Conservation (phyloP, 2,797 vertebrate species). For the Glossophaga mutica region DNA sequence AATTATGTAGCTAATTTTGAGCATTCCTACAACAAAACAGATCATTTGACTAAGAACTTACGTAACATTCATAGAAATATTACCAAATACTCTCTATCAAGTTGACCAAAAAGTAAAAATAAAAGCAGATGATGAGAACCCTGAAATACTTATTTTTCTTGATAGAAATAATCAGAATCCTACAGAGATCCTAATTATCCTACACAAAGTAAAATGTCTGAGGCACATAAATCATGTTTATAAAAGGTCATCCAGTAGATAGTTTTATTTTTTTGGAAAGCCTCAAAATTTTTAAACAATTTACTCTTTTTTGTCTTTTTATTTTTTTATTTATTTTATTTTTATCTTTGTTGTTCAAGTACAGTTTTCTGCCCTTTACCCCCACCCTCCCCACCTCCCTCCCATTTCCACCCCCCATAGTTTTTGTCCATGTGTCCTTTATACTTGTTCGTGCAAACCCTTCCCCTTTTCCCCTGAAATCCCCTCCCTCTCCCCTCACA, state of each 20-base stretch:
- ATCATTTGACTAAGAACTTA: not conserved
- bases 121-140: not conserved
- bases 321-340: no score
- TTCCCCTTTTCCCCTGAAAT: no score
- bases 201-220: not conserved
- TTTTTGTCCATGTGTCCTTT: no score
- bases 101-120: not conserved
- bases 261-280: slow-evolving; percentile 4
- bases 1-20: not conserved
- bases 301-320: not conserved
- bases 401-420: no score
- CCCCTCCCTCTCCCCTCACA: not conserved
- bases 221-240: not conserved
- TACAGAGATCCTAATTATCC: not conserved
- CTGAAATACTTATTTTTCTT: slow-evolving; percentile 16
- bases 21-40: not conserved
- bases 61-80: not conserved
- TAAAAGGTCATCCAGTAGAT: not conserved
- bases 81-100: not conserved
- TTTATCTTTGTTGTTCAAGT: no score
- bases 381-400: no score
- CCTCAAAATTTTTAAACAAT: not conserved
- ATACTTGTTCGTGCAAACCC: no score
- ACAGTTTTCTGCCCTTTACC: no score
- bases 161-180: not conserved